These are phyloP conservation scores for Apotomis betuletana DNA, from an alignment of 2,888 invertebrate species.

Conservation along the genomic window DNA sequence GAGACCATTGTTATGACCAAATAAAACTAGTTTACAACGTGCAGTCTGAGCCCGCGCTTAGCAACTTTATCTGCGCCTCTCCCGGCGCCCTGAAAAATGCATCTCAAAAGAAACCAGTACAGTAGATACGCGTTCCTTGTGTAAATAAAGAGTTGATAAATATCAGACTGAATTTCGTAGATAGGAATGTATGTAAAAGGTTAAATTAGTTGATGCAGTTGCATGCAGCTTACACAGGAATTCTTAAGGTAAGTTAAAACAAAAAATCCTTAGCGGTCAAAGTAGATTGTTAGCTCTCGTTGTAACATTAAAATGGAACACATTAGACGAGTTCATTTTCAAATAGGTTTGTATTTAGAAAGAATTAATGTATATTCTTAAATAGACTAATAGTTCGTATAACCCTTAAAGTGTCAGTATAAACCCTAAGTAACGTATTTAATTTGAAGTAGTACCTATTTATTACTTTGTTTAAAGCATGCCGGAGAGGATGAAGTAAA, in stretches of 20 bases:
- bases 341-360: not conserved
- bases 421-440: constrained; percentile 12
- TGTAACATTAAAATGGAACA: too few species aligned
- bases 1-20: constrained; percentile 65
- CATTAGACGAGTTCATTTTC: not conserved
- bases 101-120: constrained; percentile 48
- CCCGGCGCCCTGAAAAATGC: constrained; percentile 40
- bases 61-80: constrained; percentile 62
- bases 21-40: constrained; percentile 70
- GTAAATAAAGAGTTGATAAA: constrained; percentile 48
- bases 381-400: not conserved
- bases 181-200: too few species aligned
- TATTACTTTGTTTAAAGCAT: constrained; percentile 23
- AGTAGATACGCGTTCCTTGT: constrained; percentile 57
- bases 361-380: too few species aligned
- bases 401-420: not conserved
- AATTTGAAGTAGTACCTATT: constrained; percentile 1
- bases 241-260: too few species aligned
- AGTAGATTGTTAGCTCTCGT: too few species aligned
- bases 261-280: too few species aligned
- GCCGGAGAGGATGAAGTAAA: constrained; percentile 32
- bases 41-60: constrained; percentile 60
- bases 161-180: constrained; percentile 13
- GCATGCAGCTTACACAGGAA: too few species aligned
- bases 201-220: too few species aligned